Percentiles rank a stretch among this genome's conserved stretches.
phyloP scores from a whole-genome alignment of 2,113 vertebrate species.

The Tragelaphus strepsiceros region DNA sequence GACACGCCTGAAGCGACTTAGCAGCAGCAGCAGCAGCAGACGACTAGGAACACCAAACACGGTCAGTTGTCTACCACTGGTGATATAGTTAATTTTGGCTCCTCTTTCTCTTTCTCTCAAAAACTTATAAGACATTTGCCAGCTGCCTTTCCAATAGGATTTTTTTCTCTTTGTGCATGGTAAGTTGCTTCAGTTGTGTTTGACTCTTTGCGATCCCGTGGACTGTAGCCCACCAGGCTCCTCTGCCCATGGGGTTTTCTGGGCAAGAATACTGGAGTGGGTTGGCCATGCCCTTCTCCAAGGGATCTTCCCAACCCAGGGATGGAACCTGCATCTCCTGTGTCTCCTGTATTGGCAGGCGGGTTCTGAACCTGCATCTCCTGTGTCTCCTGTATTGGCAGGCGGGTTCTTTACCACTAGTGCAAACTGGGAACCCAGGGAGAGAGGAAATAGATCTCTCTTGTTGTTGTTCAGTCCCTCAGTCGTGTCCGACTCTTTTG shows the following conservation, averaged over 20 bases:
- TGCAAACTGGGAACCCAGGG: background rate
- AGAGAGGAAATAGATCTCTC: background rate
- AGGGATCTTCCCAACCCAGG: background rate
- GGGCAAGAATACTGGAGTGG: background rate
- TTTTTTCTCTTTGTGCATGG: background rate
- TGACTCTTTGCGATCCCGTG: fast-evolving
- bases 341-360: background rate
- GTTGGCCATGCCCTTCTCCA: background rate
- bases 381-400: background rate
- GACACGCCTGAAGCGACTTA: no score
- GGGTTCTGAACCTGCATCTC: background rate
- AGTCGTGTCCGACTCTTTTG: background rate
- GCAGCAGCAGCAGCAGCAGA: background rate
- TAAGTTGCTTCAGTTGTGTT: background rate
- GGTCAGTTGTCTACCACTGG: background rate
- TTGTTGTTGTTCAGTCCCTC: background rate
- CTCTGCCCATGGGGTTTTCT: background rate
- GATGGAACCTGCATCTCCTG: fast-evolving
- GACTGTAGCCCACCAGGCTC: background rate
- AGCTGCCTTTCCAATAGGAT: background rate
- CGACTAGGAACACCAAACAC: background rate
- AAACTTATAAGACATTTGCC: background rate
- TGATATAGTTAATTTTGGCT: background rate
- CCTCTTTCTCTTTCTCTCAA: background rate
- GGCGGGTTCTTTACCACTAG: background rate